Evolutionary conservation across 2,888 invertebrate genomes (phyloP).

Genomic region (Conops quadrifasciatus): DNA sequence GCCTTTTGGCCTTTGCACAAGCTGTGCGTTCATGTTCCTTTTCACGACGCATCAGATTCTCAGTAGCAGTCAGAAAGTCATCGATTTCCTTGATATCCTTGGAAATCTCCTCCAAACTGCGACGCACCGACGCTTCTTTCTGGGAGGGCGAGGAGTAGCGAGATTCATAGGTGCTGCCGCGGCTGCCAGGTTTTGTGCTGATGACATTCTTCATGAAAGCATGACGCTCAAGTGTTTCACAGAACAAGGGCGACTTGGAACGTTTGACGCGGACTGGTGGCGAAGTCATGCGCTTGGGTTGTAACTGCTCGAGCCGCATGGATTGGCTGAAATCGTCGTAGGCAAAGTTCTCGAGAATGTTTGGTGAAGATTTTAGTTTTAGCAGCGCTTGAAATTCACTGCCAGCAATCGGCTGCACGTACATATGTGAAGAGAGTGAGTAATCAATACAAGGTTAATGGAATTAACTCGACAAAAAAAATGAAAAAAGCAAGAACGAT

Average conservation of each 20-base stretch:
- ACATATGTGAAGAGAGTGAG: not conserved
- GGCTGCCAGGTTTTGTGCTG: slow-evolving; percentile 49
- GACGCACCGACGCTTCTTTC: slow-evolving; percentile 60
- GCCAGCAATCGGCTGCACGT: slow-evolving; percentile 46
- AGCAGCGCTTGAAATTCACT: slow-evolving; percentile 55
- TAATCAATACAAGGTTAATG: not conserved
- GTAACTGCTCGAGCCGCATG: slow-evolving; percentile 47
- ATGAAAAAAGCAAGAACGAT: not conserved
- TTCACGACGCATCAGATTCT: slow-evolving; percentile 60
- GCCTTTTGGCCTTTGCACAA: slow-evolving; percentile 44
- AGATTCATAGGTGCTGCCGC: slow-evolving; percentile 38
- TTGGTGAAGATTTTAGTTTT: slow-evolving; percentile 63
- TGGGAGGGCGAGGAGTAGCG: slow-evolving; percentile 60
- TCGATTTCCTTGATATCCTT: slow-evolving; percentile 65
- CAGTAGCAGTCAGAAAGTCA: slow-evolving; percentile 63
- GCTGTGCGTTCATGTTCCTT: slow-evolving; percentile 56
- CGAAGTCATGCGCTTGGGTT: slow-evolving; percentile 45
- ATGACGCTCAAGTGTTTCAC: slow-evolving; percentile 62
- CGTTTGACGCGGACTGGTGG: slow-evolving; percentile 43
- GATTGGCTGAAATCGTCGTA: slow-evolving; percentile 58
- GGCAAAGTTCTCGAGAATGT: slow-evolving; percentile 62
- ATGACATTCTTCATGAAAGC: slow-evolving; percentile 63
- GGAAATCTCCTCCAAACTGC: slow-evolving; percentile 64
- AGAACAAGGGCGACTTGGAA: slow-evolving; percentile 56
- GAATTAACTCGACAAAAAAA: not conserved